phyloP scores from a whole-genome alignment of 2,113 vertebrate genomes.

The Riparia riparia region DNA sequence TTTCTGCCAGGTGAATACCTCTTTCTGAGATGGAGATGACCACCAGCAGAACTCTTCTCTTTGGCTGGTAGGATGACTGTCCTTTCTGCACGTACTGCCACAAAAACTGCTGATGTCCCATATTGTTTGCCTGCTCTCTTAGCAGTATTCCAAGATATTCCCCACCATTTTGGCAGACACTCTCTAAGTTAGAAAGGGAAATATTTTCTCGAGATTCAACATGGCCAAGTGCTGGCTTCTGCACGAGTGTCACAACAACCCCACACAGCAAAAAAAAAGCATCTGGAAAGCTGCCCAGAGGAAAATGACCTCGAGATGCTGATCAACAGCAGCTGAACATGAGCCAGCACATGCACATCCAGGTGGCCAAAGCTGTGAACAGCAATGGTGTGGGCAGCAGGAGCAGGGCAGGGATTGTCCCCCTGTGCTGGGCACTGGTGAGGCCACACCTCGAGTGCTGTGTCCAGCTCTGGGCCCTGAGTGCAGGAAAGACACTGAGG shows the following conservation, averaged over 20 bases:
- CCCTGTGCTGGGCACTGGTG: background rate
- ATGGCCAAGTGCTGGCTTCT: fast-evolving
- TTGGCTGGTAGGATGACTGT: background rate
- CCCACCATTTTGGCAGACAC: background rate
- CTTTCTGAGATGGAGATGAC: background rate
- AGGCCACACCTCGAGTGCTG: background rate
- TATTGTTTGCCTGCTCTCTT: background rate
- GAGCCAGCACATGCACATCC: background rate
- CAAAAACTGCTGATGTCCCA: background rate
- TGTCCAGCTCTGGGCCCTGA: background rate
- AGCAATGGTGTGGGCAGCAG: background rate
- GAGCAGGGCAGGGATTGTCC: background rate
- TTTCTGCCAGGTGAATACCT: background rate
- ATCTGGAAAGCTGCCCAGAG: background rate
- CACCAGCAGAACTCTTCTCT: background rate
- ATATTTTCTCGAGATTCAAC: background rate
- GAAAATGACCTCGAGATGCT: fast-evolving
- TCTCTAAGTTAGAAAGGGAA: background rate
- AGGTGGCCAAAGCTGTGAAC: background rate
- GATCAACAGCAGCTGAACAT: background rate
- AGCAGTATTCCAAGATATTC: background rate
- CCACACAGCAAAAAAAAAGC: background rate
- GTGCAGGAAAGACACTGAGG: background rate
- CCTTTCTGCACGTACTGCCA: no score
- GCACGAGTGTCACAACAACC: background rate